Evolutionary conservation across 23 tunicate genomes (phyloP).

Genomic region (Phallusia fumigata): DNA sequence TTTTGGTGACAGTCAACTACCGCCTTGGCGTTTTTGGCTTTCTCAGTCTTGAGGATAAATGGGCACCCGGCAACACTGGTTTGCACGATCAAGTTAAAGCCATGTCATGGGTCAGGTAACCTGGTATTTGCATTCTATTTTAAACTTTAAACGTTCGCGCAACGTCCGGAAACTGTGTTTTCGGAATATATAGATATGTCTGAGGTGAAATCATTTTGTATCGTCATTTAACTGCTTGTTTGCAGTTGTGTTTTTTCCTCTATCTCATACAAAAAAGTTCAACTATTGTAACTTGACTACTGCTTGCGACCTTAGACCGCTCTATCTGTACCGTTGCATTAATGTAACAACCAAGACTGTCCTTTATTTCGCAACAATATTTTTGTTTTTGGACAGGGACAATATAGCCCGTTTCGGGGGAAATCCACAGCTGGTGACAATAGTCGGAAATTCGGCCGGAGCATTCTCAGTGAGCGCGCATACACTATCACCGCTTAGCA

Average conservation of each 20-base stretch:
- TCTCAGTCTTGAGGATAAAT: constrained; percentile 59
- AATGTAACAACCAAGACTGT: too few relatives aligned
- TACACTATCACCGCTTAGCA: constrained; percentile 57
- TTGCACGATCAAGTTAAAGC: constrained; percentile 81
- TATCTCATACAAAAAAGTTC: too few relatives aligned
- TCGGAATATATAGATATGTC: too few relatives aligned
- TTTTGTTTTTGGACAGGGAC: constrained; percentile 22
- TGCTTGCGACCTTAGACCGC: too few relatives aligned
- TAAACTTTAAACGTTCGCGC: too few relatives aligned
- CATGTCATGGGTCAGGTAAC: constrained; percentile 76
- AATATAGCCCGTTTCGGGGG: constrained; percentile 84
- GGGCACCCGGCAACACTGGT: constrained; percentile 81
- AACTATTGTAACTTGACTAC: too few relatives aligned
- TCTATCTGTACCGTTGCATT: too few relatives aligned
- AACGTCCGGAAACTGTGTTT: too few relatives aligned
- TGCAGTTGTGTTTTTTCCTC: too few relatives aligned
- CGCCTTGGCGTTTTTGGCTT: constrained; percentile 86
- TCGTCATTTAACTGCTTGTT: not conserved
- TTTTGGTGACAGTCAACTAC: constrained; percentile 87
- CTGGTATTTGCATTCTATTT: not conserved
- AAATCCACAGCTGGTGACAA: constrained; percentile 65
- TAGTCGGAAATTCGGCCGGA: constrained; percentile 85
- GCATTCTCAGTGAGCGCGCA: constrained; percentile 64
- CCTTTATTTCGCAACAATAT: too few relatives aligned
- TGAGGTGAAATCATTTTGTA: too few relatives aligned